Percentiles rank a stretch among this genome's conserved stretches.
These are phyloP conservation scores for Empis livida DNA, from an alignment of 2,888 invertebrate genomes.

Conservation along the genomic window DNA sequence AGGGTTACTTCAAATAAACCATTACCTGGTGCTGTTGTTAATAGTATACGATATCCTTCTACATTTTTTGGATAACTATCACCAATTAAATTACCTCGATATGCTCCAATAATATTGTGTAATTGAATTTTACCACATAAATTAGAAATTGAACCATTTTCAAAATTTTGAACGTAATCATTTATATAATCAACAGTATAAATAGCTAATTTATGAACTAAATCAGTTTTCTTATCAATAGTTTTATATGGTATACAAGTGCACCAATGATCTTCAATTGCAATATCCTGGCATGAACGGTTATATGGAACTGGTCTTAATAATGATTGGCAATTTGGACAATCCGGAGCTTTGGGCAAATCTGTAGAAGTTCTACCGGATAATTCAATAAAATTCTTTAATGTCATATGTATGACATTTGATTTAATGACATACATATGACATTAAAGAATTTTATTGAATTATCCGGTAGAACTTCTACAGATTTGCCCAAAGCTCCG, in stretches of 20 bases:
- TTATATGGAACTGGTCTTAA: conserved; percentile 44
- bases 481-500: no score
- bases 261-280: conserved; percentile 63
- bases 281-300: conserved; percentile 54
- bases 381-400: conserved; percentile 47
- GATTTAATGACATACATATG: no score
- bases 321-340: conserved; percentile 51
- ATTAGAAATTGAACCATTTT: conserved; percentile 25
- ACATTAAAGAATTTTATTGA: no score
- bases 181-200: conserved; percentile 27
- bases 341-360: conserved; percentile 38
- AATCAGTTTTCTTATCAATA: conserved; percentile 34
- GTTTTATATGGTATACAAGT: conserved; percentile 49
- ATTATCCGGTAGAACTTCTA: no score
- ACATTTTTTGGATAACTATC: no score
- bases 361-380: conserved; percentile 34
- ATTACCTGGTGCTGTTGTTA: no score
- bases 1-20: no score
- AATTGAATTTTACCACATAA: conserved; percentile 41
- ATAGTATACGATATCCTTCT: no score
- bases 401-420: conserved; percentile 60
- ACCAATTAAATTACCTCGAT: no score
- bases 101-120: no score
- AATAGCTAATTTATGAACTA: conserved; percentile 41
- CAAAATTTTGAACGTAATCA: conserved; percentile 21